Base-by-base conservation (phyloP, 1,140 invertebrate species). In the honey bee (Apis mellifera) region DNA sequence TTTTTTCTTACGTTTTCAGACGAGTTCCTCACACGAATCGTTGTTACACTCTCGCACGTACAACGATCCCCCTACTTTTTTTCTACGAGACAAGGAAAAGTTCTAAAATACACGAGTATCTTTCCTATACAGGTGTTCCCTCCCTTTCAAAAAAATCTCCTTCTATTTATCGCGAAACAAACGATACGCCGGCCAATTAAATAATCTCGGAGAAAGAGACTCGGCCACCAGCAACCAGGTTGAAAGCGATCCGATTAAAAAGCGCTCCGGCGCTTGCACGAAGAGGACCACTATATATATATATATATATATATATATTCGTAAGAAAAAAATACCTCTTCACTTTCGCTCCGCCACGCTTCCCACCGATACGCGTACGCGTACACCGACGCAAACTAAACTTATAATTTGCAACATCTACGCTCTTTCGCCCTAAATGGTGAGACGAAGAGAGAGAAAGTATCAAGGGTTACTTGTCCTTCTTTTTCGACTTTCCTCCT, bases 271-370 rank as follows among this genome's bases (percentile, higher is more conserved):
- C 11, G 7, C 55, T 48, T 50, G 2, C 32, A 8, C 1, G 17
- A 8, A 15, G 26, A 15, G 32, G 21, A 0, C 5, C 21, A 42
- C n/a, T n/a, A n/a, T n/a, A n/a, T n/a, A n/a, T n/a, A n/a, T n/a
- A n/a, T n/a, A n/a, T n/a, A n/a, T n/a, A n/a, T n/a, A n/a, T n/a
- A n/a, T 19, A 48, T 74, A 80, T 68, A 75, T 81, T 15, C 79
- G 62, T 81, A 76, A 75, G 79, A 68, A 81, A 76, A 81, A 76
- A 81, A 81, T 81, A 76, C 42, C 79, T 70, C 57, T 78, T 64
- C 74, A 21, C 73, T 62, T 82, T 82, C 55, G 59, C 64, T 62
- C 26, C 8, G n/a, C 57, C 42, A 15, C 59, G 32, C 32, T 32
- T 32, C 32, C 2, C 32, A 23, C 17, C 65, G 48, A 26, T 76